A percentile compares a stretch with the other conserved stretches of the same genome.
Evolutionary conservation across 2,113 vertebrate species (phyloP).

Genomic region (Zosterops pallidus): DNA sequence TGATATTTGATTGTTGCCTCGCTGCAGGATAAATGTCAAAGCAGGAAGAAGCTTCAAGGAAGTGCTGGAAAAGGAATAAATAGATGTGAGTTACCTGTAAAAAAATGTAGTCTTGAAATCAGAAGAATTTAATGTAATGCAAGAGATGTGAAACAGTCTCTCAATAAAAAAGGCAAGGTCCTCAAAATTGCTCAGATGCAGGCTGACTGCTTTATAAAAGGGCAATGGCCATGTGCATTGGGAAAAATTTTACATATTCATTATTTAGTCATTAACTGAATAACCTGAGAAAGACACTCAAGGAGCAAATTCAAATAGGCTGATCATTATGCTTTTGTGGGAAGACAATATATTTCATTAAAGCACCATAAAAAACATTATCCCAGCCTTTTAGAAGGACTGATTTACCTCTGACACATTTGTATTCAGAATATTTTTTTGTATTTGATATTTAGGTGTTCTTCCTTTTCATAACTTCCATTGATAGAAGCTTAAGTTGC

Average conservation of each 20-base stretch:
- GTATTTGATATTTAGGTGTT: neutral
- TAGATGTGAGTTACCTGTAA: neutral
- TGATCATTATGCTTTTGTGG: neutral
- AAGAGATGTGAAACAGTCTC: neutral
- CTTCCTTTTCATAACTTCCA: neutral
- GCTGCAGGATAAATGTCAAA: neutral
- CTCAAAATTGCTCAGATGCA: neutral
- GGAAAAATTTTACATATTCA: neutral
- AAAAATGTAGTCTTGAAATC: neutral
- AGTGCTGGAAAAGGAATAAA: neutral
- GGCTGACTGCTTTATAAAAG: neutral
- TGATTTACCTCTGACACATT: neutral
- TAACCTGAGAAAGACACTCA: neutral
- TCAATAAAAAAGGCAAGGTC: neutral
- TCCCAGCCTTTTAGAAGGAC: neutral
- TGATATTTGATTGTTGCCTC: neutral
- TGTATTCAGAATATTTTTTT: neutral
- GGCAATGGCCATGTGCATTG: neutral
- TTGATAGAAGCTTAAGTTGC: neutral
- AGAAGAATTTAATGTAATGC: neutral
- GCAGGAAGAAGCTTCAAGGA: neutral
- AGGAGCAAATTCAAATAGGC: neutral
- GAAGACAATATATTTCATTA: neutral
- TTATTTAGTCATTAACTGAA: neutral
- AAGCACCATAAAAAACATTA: neutral